These are phyloP conservation scores for Brevimyrus niger DNA, from an alignment of 2,113 vertebrate species.

Conservation along the genomic window DNA sequence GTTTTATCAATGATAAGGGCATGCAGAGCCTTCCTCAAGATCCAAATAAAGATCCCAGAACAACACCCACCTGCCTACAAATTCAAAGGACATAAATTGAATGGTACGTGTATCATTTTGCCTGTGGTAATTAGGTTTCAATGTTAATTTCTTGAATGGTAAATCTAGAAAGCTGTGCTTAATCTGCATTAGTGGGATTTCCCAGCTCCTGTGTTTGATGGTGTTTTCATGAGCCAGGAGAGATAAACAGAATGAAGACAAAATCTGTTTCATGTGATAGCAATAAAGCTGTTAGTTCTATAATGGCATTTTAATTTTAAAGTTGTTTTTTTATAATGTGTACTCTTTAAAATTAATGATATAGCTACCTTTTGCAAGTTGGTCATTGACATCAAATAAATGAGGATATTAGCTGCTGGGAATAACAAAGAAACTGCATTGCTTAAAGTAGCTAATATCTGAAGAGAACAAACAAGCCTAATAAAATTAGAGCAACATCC, in stretches of 20 bases:
- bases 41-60: not conserved
- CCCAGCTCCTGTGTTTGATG: not conserved
- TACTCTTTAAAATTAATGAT: not conserved
- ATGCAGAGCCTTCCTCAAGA: not conserved
- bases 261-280: not conserved
- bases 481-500: not conserved
- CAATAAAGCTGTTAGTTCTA: not conserved
- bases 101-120: not conserved
- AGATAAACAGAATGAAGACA: not conserved
- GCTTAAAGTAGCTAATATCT: not conserved
- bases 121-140: not conserved
- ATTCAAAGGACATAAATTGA: not conserved
- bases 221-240: not conserved
- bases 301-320: not conserved
- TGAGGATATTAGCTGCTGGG: not conserved
- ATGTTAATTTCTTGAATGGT: not conserved
- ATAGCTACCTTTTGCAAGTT: not conserved
- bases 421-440: not conserved
- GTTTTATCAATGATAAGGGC: not conserved
- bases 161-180: not conserved
- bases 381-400: not conserved
- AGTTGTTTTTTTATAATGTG: not conserved
- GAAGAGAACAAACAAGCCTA: not conserved
- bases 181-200: not conserved
- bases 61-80: not conserved